Evolutionary conservation across 2,113 vertebrate species (phyloP), one percentile per base, ranked within the genome.

Genomic region (Sisor rabdophorus): DNA sequence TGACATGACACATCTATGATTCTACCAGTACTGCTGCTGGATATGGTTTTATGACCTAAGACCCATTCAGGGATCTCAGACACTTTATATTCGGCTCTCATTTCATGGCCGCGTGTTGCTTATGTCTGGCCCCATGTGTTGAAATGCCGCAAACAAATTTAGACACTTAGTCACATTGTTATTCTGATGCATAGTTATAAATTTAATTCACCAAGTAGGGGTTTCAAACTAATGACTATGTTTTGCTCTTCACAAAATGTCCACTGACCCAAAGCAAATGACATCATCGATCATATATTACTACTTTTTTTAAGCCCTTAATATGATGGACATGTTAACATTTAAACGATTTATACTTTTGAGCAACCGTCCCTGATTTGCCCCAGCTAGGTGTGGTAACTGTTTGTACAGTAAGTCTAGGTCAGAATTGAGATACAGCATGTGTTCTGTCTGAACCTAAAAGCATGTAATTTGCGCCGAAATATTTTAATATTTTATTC

Each of bases 91-190:
- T 55, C 24, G 58, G 60, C 32, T 83, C 76, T 48, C 24, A 56
- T 83, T 83, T 81, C 76, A 65, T 22, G 56, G 30, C 63, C 22
- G 22, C 22, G 71, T 76, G 58, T 40, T 60, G 12, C 28, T 70
- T 67, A 56, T 70, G 73, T 79, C 79, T 81, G 55, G 52, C 30
- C 47, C 7, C 11, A 63, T 71, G 52, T 61, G 36, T 54, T 72
- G 52, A n/a, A 75, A 64, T 28, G 47, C 50, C 30, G 7, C n/a
- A 6, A 80, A 80, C 77, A 75, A 24, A 61, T 60, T 54, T 60
- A 17, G 15, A 40, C 67, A 24, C 70, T 55, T 68, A n/a, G 26
- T 64, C 19, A 11, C 60, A n/a, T 70, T 70, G 26, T 69, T 48
- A 3, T 24, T 78, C 68, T 70, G 32, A 26, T 52, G 30, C 56